These are phyloP conservation scores for Vulpes vulpes DNA, from an alignment of 2,113 vertebrate genomes.

Conservation along the genomic window DNA sequence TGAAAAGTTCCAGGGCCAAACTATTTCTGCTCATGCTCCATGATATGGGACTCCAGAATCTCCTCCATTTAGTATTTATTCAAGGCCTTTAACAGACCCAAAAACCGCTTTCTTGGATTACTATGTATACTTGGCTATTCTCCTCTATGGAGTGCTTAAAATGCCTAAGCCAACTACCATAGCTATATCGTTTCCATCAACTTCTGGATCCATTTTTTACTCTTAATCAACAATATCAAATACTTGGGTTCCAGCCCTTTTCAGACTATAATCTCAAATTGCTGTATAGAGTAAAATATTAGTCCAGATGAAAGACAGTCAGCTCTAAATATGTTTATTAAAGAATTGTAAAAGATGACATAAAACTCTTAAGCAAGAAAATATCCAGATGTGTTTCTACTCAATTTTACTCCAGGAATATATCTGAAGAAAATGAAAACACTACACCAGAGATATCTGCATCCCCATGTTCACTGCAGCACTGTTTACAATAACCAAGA, in stretches of 20 bases:
- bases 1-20: conserved; percentile 31
- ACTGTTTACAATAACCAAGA: background rate
- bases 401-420: background rate
- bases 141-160: background rate
- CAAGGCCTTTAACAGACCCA: background rate
- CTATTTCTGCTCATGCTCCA: background rate
- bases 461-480: background rate
- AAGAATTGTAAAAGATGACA: background rate
- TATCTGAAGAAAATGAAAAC: background rate
- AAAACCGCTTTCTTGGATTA: background rate
- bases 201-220: background rate
- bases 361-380: conserved; percentile 7
- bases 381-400: background rate
- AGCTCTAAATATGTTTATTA: background rate
- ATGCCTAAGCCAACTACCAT: background rate
- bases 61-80: background rate
- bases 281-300: background rate
- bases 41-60: background rate
- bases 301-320: background rate
- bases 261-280: background rate
- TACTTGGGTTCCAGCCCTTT: background rate
- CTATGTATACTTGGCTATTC: background rate
- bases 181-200: background rate
- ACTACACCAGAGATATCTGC: background rate
- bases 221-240: background rate